Conservation (phyloP, 1,140 invertebrate genomes). For the Lutraria rhynchaena region DNA sequence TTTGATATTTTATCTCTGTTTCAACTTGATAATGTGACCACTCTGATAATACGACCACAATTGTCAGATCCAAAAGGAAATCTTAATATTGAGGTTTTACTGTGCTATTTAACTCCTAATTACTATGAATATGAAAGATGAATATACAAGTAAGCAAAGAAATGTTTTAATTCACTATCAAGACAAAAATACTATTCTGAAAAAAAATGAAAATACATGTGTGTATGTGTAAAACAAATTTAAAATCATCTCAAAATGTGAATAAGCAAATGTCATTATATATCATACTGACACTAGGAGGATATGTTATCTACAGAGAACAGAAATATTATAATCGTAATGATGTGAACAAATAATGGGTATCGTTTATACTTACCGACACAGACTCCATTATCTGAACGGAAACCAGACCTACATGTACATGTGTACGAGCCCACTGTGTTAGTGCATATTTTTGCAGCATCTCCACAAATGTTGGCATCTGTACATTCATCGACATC, state of each 20-base stretch:
- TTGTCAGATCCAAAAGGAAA: background rate
- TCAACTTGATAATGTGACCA: background rate
- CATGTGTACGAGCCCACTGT: conserved; percentile 62
- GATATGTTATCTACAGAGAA: background rate
- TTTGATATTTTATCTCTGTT: too few relatives aligned
- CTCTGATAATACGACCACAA: background rate
- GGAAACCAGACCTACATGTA: conserved; percentile 32
- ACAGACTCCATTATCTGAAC: background rate
- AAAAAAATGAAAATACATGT: background rate
- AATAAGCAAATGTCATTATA: background rate
- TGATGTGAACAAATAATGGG: background rate
- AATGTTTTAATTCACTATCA: background rate
- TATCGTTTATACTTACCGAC: background rate
- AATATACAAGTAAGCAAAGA: too few relatives aligned
- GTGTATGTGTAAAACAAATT: background rate
- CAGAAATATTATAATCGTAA: background rate
- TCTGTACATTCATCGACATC: conserved; percentile 63
- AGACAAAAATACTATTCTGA: background rate
- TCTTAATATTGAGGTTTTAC: background rate
- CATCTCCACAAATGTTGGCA: conserved; percentile 30
- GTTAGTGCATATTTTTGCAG: conserved; percentile 57
- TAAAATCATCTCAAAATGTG: background rate
- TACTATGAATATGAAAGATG: too few relatives aligned
- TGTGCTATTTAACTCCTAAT: background rate
- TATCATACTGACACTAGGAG: background rate